phyloP scores from a whole-genome alignment of 2,113 vertebrate species.

The Syngnathus typhle region DNA sequence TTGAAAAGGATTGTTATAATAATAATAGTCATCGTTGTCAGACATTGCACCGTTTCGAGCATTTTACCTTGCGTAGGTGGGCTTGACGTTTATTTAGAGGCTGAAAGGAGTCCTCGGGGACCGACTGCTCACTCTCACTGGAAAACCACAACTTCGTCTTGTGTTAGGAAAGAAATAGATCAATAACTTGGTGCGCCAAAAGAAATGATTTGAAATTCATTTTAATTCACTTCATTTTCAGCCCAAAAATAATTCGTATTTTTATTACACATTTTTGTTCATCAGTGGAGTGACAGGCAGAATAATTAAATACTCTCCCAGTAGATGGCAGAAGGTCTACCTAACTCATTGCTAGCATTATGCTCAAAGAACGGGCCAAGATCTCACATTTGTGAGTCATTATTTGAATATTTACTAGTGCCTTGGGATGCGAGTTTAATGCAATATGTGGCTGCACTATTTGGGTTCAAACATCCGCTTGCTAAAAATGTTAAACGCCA shows the following conservation, averaged over 20 bases:
- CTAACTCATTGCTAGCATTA: no score
- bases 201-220: not conserved
- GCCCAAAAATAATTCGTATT: not conserved
- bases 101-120: conserved; percentile 67
- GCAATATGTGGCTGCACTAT: no score
- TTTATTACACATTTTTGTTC: not conserved
- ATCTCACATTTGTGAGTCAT: no score
- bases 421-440: no score
- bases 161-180: not conserved
- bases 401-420: no score
- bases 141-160: conserved; percentile 86
- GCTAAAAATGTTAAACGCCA: no score
- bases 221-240: not conserved
- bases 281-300: not conserved
- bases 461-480: no score
- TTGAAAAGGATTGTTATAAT: not conserved
- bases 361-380: no score
- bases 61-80: conserved; percentile 75
- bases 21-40: not conserved
- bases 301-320: not conserved
- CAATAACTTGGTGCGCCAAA: not conserved
- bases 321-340: no score
- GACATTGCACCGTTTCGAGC: not conserved
- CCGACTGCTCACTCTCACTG: conserved; percentile 49
- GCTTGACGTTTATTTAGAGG: conserved; percentile 68